These are phyloP conservation scores for Aphidius colemani DNA, from an alignment of 2,888 invertebrate genomes.

Conservation along the genomic window DNA sequence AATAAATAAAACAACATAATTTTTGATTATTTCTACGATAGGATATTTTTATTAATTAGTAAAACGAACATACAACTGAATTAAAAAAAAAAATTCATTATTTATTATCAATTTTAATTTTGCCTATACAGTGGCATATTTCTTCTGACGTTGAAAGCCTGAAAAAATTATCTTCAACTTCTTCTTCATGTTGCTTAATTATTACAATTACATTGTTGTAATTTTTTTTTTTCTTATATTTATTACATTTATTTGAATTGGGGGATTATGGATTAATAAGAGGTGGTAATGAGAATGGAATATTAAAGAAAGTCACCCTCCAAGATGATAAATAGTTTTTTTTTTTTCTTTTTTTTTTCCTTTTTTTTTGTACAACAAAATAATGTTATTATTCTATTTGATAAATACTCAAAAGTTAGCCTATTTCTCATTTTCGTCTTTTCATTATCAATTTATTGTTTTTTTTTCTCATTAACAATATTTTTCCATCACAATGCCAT, in stretches of 20 bases:
- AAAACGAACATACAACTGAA: slow-evolving; percentile 43
- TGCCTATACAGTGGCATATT: slow-evolving; percentile 37
- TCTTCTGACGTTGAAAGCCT: slow-evolving; percentile 36
- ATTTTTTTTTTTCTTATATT: slow-evolving; percentile 18
- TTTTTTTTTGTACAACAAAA: slow-evolving; percentile 54
- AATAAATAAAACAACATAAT: not conserved
- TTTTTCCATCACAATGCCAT: slow-evolving; percentile 31
- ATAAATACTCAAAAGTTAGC: slow-evolving; percentile 24
- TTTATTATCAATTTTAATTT: slow-evolving; percentile 33
- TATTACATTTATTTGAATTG: slow-evolving; percentile 20
- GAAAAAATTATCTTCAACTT: slow-evolving; percentile 35
- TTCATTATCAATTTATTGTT: slow-evolving; percentile 26
- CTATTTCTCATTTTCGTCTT: slow-evolving; percentile 28
- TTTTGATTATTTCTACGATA: slow-evolving; percentile 15
- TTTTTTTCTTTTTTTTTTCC: slow-evolving; percentile 26
- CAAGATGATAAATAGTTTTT: slow-evolving; percentile 46
- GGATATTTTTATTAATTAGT: slow-evolving; percentile 43
- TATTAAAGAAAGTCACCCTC: slow-evolving; percentile 48
- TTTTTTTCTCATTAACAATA: slow-evolving; percentile 20
- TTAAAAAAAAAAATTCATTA: slow-evolving; percentile 8
- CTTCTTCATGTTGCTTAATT: slow-evolving; percentile 22
- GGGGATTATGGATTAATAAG: slow-evolving; percentile 33
- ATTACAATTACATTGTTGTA: slow-evolving; percentile 11
- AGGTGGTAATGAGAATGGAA: slow-evolving; percentile 41
- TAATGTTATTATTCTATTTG: slow-evolving; percentile 44